phyloP scores from a whole-genome alignment of 1,140 invertebrate genomes.

The Bombus soroeensis region DNA sequence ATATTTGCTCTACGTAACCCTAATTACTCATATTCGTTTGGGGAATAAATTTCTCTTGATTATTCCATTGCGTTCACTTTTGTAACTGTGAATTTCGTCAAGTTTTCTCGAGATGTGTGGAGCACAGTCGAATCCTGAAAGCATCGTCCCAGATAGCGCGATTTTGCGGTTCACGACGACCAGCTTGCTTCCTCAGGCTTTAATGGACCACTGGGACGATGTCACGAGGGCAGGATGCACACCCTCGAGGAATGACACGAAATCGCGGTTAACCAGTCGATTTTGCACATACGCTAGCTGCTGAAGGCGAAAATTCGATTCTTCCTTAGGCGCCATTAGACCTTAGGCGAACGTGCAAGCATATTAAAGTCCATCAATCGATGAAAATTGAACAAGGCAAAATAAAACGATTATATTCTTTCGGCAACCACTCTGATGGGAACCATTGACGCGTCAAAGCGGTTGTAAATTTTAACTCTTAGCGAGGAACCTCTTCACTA shows the following conservation, averaged over 20 bases:
- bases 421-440: too few relatives aligned
- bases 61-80: neutral
- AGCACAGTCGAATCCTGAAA: constrained; percentile 30
- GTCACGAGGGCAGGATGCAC: constrained; percentile 43
- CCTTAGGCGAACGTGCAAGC: neutral
- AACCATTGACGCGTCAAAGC: neutral
- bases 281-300: constrained; percentile 45
- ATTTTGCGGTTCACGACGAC: constrained; percentile 53
- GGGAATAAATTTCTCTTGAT: neutral
- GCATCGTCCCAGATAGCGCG: constrained; percentile 48
- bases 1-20: neutral
- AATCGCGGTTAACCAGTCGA: constrained; percentile 61
- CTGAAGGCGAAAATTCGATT: constrained; percentile 42
- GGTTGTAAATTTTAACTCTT: neutral
- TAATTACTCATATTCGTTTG: neutral
- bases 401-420: constrained; percentile 17
- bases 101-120: constrained; percentile 7
- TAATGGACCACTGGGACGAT: constrained; percentile 54
- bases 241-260: constrained; percentile 51
- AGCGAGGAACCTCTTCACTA: neutral
- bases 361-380: constrained; percentile 24
- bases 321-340: constrained; percentile 35
- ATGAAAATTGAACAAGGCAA: neutral
- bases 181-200: constrained; percentile 38
- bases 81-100: constrained; percentile 20